phyloP scores from a whole-genome alignment of 2,888 invertebrate species.

The Drosophila recens region DNA sequence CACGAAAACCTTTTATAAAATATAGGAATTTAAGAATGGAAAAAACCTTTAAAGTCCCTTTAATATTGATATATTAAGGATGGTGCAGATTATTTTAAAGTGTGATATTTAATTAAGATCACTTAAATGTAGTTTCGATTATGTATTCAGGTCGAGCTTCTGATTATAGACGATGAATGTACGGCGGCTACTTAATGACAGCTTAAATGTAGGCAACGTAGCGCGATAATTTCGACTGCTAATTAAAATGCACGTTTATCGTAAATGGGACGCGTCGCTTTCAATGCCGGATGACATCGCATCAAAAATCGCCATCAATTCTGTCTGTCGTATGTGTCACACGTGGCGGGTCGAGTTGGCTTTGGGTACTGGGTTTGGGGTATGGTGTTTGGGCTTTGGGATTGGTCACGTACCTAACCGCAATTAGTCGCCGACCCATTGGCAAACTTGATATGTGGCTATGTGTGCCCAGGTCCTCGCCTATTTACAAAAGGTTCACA shows the following conservation, averaged over 20 bases:
- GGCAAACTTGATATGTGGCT: constrained; percentile 63
- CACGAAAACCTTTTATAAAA: neutral
- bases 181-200: constrained; percentile 23
- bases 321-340: constrained; percentile 26
- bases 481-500: constrained; percentile 75
- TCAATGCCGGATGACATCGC: constrained; percentile 31
- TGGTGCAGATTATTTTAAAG: neutral
- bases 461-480: constrained; percentile 44
- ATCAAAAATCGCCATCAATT: constrained; percentile 48
- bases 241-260: constrained; percentile 76
- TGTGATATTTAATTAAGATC: constrained; percentile 12
- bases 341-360: constrained; percentile 27
- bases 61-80: neutral
- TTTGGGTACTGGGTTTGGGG: neutral
- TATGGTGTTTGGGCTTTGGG: constrained; percentile 30
- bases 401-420: constrained; percentile 72
- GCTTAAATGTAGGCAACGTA: constrained; percentile 42
- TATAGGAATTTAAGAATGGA: neutral
- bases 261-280: constrained; percentile 55
- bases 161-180: constrained; percentile 28
- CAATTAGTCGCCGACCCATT: constrained; percentile 75
- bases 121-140: constrained; percentile 20
- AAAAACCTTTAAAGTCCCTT: neutral
- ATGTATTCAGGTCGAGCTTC: constrained; percentile 4
- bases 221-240: constrained; percentile 53